Base-by-base conservation (phyloP, 1,140 invertebrate species). In the Bactericera cockerelli region DNA sequence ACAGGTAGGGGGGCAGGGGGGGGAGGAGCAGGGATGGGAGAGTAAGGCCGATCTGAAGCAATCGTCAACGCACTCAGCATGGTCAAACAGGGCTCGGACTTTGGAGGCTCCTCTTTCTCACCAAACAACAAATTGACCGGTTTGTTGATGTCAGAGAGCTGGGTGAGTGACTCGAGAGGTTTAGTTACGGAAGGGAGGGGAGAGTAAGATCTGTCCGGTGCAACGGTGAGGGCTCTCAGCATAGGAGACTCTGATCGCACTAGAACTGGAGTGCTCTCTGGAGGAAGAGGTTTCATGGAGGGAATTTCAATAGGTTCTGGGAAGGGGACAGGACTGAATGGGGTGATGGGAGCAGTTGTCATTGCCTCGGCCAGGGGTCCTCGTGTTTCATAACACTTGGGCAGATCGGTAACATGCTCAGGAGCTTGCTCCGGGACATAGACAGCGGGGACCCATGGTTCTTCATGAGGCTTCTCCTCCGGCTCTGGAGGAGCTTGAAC, bases 11-110 rank as follows among this genome's bases (percentile, higher is more conserved):
- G 53, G n/a, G 56, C 24, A 16, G 56, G 38, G n/a, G 55, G 33
- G 1, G 58, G 42, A 49, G 26, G 38, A 11, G 21, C 31, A 10
- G 62, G 62, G 2, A 59, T 13, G 26, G 65, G 64, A 21, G 79
- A 79, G 59, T 78, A 81, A 3, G 79, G 74, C 56, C 80, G 71
- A 54, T 83, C 77, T 1, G 83, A 78, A 4, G 82, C 82, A 53
- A 79, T 81, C 31, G 76, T 81, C 25, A 87, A 67, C 11, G 84
- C 83, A 49, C 77, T 76, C 4, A 83, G 75, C 66, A 86, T 78
- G 22, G 8, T 49, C 4, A 6, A 49, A 16, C 42, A 49, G 19
- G 42, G 42, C 55, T 58, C 16, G 26, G 25, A 6, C 58, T 55
- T 49, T 3, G n/a, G n/a, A 6, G 3, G 6, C n/a, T 49, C 56